Evolutionary conservation across 2,797 vertebrate genomes (phyloP).

Genomic region (Xiphorhynchus erythropygius): DNA sequence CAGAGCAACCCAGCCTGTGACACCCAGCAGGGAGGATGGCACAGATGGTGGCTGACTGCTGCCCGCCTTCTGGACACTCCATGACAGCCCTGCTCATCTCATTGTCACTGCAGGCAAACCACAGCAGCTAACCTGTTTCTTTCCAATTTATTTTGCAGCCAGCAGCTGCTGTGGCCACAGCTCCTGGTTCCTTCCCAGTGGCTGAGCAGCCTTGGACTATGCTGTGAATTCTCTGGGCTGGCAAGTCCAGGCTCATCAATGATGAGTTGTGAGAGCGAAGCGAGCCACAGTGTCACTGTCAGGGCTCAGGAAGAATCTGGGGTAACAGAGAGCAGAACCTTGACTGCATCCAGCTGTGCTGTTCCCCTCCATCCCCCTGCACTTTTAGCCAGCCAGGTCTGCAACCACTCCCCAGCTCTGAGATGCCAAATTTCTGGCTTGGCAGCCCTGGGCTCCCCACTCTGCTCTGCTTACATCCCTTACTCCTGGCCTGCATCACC

Average conservation of each 20-base stretch:
- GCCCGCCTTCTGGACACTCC: neutral
- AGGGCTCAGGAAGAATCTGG: neutral
- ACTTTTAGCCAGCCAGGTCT: neutral
- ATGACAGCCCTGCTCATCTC: neutral
- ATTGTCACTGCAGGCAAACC: neutral
- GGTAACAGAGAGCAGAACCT: neutral
- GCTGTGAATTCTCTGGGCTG: neutral
- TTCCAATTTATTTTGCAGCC: neutral
- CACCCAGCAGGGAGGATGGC: neutral
- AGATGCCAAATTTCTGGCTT: neutral
- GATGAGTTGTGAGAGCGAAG: neutral
- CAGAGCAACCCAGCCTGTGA: neutral
- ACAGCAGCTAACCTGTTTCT: neutral
- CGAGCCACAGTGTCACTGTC: neutral
- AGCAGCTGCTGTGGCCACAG: neutral
- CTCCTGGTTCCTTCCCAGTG: neutral
- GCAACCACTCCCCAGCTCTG: neutral
- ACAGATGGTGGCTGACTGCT: neutral
- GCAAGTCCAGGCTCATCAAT: neutral
- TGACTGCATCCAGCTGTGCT: neutral
- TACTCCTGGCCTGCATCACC: neutral
- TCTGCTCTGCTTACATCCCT: neutral
- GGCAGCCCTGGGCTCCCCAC: neutral
- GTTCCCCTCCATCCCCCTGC: fast-evolving
- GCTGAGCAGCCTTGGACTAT: neutral